Percentiles rank a stretch among this genome's conserved stretches.
Evolutionary conservation across 1,140 invertebrate genomes (phyloP).

Genomic region (Chionoecetes opilio): DNA sequence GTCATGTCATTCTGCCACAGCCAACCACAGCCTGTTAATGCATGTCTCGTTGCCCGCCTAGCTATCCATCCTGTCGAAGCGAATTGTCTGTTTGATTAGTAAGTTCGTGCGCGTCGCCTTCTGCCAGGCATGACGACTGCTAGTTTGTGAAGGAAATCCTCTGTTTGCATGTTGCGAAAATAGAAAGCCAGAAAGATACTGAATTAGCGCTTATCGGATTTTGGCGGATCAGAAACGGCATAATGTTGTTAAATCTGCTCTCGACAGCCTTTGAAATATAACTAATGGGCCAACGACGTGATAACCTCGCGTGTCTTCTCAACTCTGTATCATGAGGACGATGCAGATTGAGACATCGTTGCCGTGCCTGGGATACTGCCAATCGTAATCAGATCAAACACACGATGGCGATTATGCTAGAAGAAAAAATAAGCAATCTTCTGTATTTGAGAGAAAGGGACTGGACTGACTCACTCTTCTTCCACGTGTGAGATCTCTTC

Average conservation of each 20-base stretch:
- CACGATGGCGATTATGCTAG: too few species aligned
- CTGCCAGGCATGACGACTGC: background rate
- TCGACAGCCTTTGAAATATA: background rate
- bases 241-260: conserved; percentile 14
- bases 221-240: background rate
- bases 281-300: background rate
- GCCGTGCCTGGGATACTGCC: background rate
- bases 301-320: conserved; percentile 1
- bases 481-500: too few species aligned
- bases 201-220: background rate
- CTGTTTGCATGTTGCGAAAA: background rate
- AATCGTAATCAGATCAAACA: too few species aligned
- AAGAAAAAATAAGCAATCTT: too few species aligned
- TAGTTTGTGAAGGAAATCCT: background rate
- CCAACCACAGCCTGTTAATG: too few species aligned
- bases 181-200: background rate
- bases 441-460: too few species aligned
- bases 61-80: background rate
- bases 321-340: background rate
- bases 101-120: background rate
- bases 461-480: too few species aligned
- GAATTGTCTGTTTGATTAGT: background rate
- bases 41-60: background rate
- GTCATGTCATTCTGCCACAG: background rate
- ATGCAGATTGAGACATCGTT: background rate